Evolutionary conservation across 1,140 invertebrate species (phyloP), one percentile per base, ranked within the genome.

Genomic region (Andricus grossulariae): DNA sequence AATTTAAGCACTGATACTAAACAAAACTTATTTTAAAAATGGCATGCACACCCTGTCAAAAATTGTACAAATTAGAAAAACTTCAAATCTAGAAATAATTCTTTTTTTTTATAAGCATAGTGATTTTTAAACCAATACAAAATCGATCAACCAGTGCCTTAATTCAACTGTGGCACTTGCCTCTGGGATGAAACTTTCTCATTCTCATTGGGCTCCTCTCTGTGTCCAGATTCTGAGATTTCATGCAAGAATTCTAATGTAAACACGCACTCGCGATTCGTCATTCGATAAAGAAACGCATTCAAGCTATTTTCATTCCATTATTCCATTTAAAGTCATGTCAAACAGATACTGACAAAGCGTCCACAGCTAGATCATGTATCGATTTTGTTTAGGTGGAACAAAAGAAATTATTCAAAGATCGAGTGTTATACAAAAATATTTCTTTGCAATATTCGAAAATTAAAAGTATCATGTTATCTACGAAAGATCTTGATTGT

Each of bases 181-280:
- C 77, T 79, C 77, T 71, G 57, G 74, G 72, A 77, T 78, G 72
- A 77, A 71, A 77, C 72, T 76, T 78, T 74, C 76, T 39, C 60
- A 66, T 66, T 54, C 72, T 72, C 74, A 49, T 84, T 77, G 79
- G 79, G 72, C 83, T 88, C 88, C 89, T 90, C 89, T 91, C 89
- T 90, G 88, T 88, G 88, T 90, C 89, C 88, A 89, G 84, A 89
- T 83, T 87, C 81, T 80, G 83, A 86, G 80, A 83, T 84, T 85
- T 85, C 87, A 89, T 90, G 88, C 89, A 90, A 86, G 74, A 88
- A 82, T 84, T 79, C 73, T 85, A 83, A 80, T 72, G 74, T 71
- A 60, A 66, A 45, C 75, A 81, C 80, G 78, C 78, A 80, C 60
- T 78, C 60, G 60, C 74, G 72, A 72, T 72, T 55, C n/a, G 18